Evolutionary conservation across 2,113 vertebrate genomes (phyloP).

Genomic region (Eptesicus fuscus): DNA sequence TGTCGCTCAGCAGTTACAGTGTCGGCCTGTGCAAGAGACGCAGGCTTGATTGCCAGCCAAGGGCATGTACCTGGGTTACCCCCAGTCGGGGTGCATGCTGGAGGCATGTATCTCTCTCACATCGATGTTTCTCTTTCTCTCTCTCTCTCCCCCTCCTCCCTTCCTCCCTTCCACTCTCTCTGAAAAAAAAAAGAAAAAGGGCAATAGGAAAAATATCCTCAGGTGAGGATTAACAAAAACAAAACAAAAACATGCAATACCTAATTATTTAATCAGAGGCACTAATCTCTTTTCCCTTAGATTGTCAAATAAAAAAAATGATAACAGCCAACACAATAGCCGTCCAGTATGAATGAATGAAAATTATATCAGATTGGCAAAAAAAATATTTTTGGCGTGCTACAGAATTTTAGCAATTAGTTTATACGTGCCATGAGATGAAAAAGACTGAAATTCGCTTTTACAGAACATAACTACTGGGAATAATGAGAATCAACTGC

Average conservation of each 20-base stretch:
- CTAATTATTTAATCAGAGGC: not conserved
- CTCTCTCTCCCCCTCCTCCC: no score
- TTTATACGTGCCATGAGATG: not conserved
- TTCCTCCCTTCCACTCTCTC: no score
- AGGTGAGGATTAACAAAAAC: no score
- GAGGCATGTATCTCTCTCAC: no score
- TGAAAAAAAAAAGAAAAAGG: no score
- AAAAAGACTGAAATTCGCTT: not conserved
- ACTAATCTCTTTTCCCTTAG: not conserved
- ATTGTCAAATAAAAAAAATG: not conserved
- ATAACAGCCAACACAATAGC: not conserved
- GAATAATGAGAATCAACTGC: not conserved
- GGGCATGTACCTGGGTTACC: no score
- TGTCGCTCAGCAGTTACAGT: no score
- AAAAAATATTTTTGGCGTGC: not conserved
- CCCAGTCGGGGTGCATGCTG: no score
- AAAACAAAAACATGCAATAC: not conserved
- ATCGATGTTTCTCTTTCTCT: no score
- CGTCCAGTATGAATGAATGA: not conserved
- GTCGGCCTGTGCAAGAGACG: no score
- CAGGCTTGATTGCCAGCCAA: no score
- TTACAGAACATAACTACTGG: not conserved
- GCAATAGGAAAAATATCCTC: no score
- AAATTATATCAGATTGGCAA: not conserved
- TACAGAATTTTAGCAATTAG: not conserved